These are phyloP conservation scores for Ptiloglossa arizonensis DNA, from an alignment of 1,140 invertebrate genomes.

Conservation along the genomic window DNA sequence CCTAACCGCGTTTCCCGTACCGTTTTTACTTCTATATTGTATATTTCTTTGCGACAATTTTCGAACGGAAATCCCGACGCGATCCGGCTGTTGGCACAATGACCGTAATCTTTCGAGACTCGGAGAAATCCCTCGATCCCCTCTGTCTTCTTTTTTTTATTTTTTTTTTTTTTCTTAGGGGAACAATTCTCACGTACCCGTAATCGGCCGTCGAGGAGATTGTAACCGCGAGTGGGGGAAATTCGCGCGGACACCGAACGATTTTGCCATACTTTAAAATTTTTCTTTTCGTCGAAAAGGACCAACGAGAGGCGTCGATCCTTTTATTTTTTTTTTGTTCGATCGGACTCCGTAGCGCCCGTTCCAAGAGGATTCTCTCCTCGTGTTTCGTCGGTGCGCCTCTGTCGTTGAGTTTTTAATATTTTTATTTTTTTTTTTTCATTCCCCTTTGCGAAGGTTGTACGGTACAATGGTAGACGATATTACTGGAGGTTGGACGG, in stretches of 20 bases:
- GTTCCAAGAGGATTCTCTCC: no score
- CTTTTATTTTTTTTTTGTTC: background rate
- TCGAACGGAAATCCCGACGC: background rate
- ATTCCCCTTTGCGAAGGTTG: background rate
- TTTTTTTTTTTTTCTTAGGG: background rate
- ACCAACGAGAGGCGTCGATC: no score
- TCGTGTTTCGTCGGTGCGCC: no score
- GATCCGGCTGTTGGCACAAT: slow-evolving; percentile 25
- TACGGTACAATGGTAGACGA: slow-evolving; percentile 29
- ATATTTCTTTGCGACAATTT: background rate
- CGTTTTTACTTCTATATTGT: no score
- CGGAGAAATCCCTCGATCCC: no score
- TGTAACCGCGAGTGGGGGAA: no score
- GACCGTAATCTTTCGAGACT: slow-evolving; percentile 27
- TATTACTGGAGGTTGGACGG: background rate
- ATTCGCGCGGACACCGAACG: no score
- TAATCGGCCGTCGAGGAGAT: no score
- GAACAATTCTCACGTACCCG: no score
- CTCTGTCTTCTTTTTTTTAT: background rate
- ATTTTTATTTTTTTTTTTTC: background rate
- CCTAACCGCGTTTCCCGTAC: background rate
- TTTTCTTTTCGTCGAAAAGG: no score
- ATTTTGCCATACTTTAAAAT: no score
- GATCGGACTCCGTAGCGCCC: no score
- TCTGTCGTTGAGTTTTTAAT: background rate